Evolutionary conservation across 92 coral and sea anemone genomes (phyloP), one percentile per base, ranked within the genome.

Genomic region (Epizoanthus fatuus): DNA sequence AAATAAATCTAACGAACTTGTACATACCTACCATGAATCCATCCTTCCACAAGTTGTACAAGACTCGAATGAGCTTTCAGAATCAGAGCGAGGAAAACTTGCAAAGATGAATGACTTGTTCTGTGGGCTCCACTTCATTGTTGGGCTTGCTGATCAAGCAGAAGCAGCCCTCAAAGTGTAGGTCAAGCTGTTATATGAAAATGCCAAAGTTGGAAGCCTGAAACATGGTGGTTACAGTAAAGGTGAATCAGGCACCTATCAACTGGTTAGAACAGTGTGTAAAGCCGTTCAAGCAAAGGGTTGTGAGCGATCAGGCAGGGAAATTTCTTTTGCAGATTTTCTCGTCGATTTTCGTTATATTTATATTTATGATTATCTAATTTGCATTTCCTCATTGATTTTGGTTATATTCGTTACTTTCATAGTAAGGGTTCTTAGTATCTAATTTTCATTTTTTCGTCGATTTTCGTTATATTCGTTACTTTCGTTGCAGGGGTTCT

Each of bases 121-220:
- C 39, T 86, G 89, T 86, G 84, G 84, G 35, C 54, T 86, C 5
- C 84, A 86, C 72, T 86, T 57, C 52, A 75, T 77, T 63, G 77
- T 69, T 6, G 79, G 64, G 53, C 68, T 81, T 11, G 86, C 86
- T 8, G 86, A 81, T 22, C 86, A 81, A 22, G 86, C 86, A 3
- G 79, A 81, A 49, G 66, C 51, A 39, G 64, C 86, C 40, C 55
- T 81, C 2, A 81, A 81, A 40, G 79, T 66, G 52, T 81, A 78
- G 86, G 69, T 54, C 12, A 47, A 35, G 35, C 16, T 81, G 67
- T 45, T 69, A 45, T 70, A 69, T 71, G 87, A 54, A n/a, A 80
- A 53, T 69, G 79, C 11, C 9, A 22, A 52, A 51, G 79, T 81
- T 55, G 86, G 86, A 4, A 68, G 79, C 15, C 4, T 68, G 0